Base-by-base conservation (phyloP, 2,113 vertebrate species). In the Strix aluco region DNA sequence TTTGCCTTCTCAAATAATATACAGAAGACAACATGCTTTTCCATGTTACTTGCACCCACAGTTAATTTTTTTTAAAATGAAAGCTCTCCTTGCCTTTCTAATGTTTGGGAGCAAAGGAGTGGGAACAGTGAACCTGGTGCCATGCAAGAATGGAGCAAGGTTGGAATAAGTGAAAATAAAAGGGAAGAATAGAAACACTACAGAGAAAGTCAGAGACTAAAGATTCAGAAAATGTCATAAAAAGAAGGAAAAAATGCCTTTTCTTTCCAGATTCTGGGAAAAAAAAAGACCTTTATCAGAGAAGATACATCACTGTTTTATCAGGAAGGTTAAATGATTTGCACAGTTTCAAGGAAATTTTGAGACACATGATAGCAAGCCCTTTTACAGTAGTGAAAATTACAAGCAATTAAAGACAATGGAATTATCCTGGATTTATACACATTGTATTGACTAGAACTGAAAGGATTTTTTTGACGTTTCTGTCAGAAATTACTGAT, bases 41-140 rank as follows among this genome's bases (percentile, higher is more conserved):
- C 21, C 5, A 11, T 67, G 36, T 40, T 92, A 77, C 49, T 58
- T 71, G 19, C 3, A 59, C 19, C 13, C 16, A 66, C 11, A n/a
- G 19, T 70, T 93, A 42, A 77, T 11, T 19, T 54, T 3, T 51
- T 90, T 47, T 17, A 62, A 78, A 90, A 51, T 40, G 16, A 92
- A 72, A 67, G 3, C 8, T 67, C 21, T 72, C 27, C 26, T 87
- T 80, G 26, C 16, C 18, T 79, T 84, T 74, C 22, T 51, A 93
- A 63, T 9, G 12, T 19, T 63, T 85, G 22, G 40, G 15, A 70
- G 59, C 18, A 81, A 91, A 78, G 17, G 27, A 75, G 3, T 5
- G 11, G 16, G 25, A 83, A 34, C 0, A 0, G 42, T 87, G 55
- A 85, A 70, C 11, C 6, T 2, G 5, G 6, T 51, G 38, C 5